Evolutionary conservation across 2,888 invertebrate genomes (phyloP).

Genomic region (Phaonia tiefii): DNA sequence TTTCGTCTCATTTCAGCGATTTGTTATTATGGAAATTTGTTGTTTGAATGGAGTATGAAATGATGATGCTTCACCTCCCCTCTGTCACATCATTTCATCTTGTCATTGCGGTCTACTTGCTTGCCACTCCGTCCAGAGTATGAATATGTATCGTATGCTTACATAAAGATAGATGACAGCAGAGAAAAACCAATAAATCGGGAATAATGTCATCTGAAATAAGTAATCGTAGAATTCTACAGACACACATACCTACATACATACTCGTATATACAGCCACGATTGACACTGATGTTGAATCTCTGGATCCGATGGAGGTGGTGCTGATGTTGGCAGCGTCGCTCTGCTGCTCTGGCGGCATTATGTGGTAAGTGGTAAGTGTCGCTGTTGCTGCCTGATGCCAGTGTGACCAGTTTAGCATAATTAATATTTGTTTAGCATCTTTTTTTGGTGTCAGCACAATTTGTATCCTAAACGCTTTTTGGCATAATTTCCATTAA

Average conservation of each 20-base stretch:
- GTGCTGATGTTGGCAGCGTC: not conserved
- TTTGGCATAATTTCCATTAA: no score
- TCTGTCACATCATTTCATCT: not conserved
- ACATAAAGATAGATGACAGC: constrained; percentile 47
- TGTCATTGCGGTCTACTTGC: not conserved
- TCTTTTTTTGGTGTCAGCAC: no score
- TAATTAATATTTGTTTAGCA: no score
- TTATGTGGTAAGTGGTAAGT: constrained; percentile 20
- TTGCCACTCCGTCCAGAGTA: not conserved
- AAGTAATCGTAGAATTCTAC: constrained; percentile 47
- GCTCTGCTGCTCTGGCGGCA: not conserved
- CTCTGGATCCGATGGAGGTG: not conserved
- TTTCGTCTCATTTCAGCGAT: constrained; percentile 42
- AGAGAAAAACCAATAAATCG: constrained; percentile 57
- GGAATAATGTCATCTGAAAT: constrained; percentile 45
- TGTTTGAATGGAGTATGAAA: constrained; percentile 23
- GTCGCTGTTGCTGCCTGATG: constrained; percentile 17
- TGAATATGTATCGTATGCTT: constrained; percentile 32
- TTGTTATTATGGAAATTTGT: constrained; percentile 54
- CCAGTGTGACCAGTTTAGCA: no score
- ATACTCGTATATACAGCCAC: no score
- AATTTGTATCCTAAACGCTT: no score
- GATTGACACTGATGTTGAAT: not conserved
- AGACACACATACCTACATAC: no score
- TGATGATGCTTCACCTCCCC: not conserved